phyloP scores from a whole-genome alignment of 2,113 vertebrate genomes.

The Neopipo cinnamomea region DNA sequence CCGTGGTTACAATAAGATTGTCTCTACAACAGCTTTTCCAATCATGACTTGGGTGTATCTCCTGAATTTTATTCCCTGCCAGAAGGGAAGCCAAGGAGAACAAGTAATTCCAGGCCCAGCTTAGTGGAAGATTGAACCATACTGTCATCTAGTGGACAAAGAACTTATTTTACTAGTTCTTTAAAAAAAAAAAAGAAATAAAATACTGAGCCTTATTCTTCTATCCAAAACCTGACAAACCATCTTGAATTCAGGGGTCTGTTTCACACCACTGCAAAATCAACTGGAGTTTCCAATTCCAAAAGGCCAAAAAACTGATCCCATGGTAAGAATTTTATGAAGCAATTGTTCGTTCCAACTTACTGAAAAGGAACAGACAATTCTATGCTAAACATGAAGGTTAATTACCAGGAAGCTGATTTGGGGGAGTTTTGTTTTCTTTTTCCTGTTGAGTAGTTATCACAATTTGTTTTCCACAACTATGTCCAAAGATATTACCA shows the following conservation, averaged over 20 bases:
- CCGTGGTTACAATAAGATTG: neutral
- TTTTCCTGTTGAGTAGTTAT: neutral
- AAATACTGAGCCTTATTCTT: neutral
- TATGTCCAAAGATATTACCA: neutral
- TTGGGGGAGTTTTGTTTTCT: neutral
- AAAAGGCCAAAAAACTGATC: neutral
- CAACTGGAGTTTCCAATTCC: neutral
- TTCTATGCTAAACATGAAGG: neutral
- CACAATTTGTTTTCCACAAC: neutral
- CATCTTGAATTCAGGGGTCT: neutral
- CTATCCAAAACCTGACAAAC: neutral
- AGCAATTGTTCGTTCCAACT: neutral
- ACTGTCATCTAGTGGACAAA: slow-evolving; percentile 57
- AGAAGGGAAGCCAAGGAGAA: neutral
- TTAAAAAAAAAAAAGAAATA: neutral
- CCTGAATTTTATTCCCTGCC: neutral
- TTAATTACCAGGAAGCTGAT: neutral
- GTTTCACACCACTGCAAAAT: neutral
- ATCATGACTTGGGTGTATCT: fast-evolving
- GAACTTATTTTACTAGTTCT: neutral
- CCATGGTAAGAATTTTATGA: neutral
- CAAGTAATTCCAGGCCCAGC: neutral
- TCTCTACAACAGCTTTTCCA: neutral
- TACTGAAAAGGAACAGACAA: neutral
- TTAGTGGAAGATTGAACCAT: neutral